A percentile compares a stretch with the other conserved stretches of the same genome.
Evolutionary conservation across 2,113 vertebrate species (phyloP).

Genomic region (Otolemur garnettii): DNA sequence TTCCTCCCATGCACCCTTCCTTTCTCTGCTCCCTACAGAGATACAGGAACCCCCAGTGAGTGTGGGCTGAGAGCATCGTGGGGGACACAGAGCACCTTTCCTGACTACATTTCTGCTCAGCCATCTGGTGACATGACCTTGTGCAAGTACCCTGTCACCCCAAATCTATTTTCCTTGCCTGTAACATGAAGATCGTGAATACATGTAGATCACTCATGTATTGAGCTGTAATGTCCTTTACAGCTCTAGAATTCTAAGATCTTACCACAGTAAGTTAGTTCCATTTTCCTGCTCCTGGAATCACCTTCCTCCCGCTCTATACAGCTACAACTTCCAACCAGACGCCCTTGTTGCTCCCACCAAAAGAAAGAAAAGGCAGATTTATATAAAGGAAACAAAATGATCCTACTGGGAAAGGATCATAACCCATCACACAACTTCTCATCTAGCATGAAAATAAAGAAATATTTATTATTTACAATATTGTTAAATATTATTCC

Average conservation of each 20-base stretch:
- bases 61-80: too few species aligned
- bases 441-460: neutral
- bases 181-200: neutral
- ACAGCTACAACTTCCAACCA: neutral
- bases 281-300: neutral
- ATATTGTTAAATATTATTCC: constrained; percentile 34
- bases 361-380: neutral
- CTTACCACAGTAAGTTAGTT: neutral
- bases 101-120: neutral
- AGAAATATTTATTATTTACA: too few species aligned
- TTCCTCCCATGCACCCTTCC: neutral
- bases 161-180: neutral
- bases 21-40: neutral
- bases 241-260: neutral
- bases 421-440: neutral
- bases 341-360: neutral
- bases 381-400: neutral
- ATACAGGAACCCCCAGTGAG: neutral
- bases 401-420: neutral
- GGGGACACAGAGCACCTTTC: neutral
- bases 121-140: neutral
- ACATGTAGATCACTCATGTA: neutral
- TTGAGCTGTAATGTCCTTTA: neutral
- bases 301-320: neutral
- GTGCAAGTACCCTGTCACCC: neutral